These are phyloP conservation scores for Aphelocoma californica DNA, from an alignment of 2,797 vertebrate genomes.

Conservation along the genomic window DNA sequence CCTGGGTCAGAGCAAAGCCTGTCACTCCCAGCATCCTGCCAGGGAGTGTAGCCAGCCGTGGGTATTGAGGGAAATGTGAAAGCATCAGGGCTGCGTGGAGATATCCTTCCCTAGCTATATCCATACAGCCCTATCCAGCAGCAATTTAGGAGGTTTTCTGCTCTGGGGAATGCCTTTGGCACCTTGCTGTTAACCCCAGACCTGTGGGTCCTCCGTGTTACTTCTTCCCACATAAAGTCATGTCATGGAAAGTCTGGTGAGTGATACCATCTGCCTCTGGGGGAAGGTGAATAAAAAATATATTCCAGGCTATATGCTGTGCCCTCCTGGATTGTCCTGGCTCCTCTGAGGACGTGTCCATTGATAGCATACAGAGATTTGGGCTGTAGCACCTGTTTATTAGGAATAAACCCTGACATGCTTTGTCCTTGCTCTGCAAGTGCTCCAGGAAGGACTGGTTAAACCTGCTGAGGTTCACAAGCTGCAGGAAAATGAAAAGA, in stretches of 20 bases:
- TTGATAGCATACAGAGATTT: neutral
- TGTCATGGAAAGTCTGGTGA: neutral
- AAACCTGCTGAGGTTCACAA: neutral
- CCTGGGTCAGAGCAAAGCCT: neutral
- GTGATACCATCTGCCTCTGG: neutral
- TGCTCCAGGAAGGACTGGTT: neutral
- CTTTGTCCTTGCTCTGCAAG: neutral
- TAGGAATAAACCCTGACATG: neutral
- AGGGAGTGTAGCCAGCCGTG: rapidly evolving
- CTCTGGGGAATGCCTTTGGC: neutral
- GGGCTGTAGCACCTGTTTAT: neutral
- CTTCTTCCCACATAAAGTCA: neutral
- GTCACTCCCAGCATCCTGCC: neutral
- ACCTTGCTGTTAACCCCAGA: neutral
- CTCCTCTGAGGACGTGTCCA: neutral
- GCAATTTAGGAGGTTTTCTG: neutral
- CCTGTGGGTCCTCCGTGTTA: rapidly evolving
- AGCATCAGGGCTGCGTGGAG: neutral
- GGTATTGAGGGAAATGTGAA: neutral
- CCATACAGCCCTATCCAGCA: neutral
- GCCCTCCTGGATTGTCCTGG: neutral
- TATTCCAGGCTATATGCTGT: neutral
- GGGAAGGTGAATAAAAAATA: neutral
- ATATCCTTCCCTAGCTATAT: neutral
- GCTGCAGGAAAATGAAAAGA: neutral